Base-by-base conservation (phyloP, 2,888 invertebrate genomes). In the Nomada fucata region DNA sequence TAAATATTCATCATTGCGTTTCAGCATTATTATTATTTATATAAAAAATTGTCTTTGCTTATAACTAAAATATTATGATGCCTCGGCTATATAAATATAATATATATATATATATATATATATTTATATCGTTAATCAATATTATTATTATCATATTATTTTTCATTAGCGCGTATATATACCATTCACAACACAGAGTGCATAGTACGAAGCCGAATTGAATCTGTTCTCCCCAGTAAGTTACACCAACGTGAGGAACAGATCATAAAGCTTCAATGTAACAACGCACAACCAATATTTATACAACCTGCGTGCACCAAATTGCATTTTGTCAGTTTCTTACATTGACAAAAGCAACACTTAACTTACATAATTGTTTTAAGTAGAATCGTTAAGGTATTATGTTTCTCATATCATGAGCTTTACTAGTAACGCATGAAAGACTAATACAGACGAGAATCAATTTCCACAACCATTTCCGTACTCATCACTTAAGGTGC, bases 141-240 rank as follows among this genome's bases (percentile, higher is more conserved):
- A 88, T 91, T 86, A 63, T 87, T 82, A 85, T 86, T 82, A 88
- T 90, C 79, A 88, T 89, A 86, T 87, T 79, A 79, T 85, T 86
- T 83, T 86, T 88, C 83, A 81, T 87, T 83, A 89, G 83, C 78
- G 79, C 71, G 50, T 80, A 67, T 81, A 81, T 86, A 76, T 84
- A 88, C 90, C 93, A 93, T 93, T 93, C 93, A 93, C 93, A 93
- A 93, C 93, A 92, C 93, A 93, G 93, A 93, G 93, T 93, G 93
- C 93, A 93, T 92, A 93, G 93, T 93, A 93, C 93, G 93, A 93
- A 93, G 93, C 93, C 90, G 85, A 90, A 91, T 85, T 84, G 88
- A 86, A 90, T 90, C 89, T 86, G 88, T 91, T 89, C 82, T 83
- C 83, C 88, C 87, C 88, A 57, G 26, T 57, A 23, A 76, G 55